These are phyloP conservation scores for Chondrilla cf. caribensis DNA, from an alignment of 37 sponge, comb jelly and placozoan genomes.

Conservation along the genomic window DNA sequence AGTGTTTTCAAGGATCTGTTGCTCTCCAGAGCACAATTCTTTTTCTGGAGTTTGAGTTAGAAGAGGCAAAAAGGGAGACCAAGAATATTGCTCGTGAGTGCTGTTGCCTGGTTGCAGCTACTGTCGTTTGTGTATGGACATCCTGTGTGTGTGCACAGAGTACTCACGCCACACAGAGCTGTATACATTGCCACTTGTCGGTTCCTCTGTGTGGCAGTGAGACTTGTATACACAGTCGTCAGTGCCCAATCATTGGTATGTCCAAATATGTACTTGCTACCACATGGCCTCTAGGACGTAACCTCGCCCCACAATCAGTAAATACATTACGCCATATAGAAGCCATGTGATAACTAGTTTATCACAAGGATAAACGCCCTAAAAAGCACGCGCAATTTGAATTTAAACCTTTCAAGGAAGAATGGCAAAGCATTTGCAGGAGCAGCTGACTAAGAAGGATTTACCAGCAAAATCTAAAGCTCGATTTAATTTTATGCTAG, in stretches of 20 bases:
- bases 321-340: neutral
- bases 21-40: neutral
- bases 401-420: too few species aligned
- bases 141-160: too few species aligned
- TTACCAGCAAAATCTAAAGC: neutral
- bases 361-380: neutral
- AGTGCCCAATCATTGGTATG: too few species aligned
- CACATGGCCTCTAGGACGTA: neutral
- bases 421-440: too few species aligned
- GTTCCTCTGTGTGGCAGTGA: too few species aligned
- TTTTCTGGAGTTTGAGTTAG: neutral
- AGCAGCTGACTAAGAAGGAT: neutral
- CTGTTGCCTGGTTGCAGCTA: too few species aligned
- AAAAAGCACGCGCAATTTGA: neutral
- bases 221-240: too few species aligned
- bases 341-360: constrained; percentile 2
- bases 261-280: constrained; percentile 7
- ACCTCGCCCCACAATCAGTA: neutral
- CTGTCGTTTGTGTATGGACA: too few species aligned
- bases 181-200: too few species aligned
- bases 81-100: neutral
- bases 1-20: neutral
- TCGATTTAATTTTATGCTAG: neutral
- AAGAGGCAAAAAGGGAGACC: neutral
- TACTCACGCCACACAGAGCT: too few species aligned